Evolutionary conservation across 35 echinoderm and acorn worm species (phyloP), one percentile per base, ranked within the genome.

Genomic region (Acanthaster planci): DNA sequence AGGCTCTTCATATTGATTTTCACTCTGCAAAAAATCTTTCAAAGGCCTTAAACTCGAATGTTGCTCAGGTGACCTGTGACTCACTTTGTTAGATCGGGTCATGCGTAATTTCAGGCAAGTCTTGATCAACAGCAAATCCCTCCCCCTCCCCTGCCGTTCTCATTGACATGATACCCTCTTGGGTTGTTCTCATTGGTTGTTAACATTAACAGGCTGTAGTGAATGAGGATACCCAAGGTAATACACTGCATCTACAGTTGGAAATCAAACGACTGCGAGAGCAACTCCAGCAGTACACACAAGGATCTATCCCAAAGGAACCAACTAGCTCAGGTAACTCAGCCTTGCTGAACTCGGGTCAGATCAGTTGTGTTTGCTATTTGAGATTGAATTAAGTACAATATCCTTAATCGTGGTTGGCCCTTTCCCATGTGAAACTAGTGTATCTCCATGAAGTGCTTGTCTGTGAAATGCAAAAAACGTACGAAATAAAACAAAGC

Each of bases 211-310:
- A 96, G 95, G 95, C 95, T 40, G 82, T 91, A 2, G 89, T 99
- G 16, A 99, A 94, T 82, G 89, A 99, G 79, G 92, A 99, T 39
- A 94, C 95, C 0, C 88, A 93, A 77, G 96, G 96, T 26, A 99
- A 94, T 42, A 72, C 91, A 2, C 34, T 79, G 1, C 91, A 94
- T 40, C 86, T 99, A 0, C 92, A 99, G 32, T 89, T 92, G 44
- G 96, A 99, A 51, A 94, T 99, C 52, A 87, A 84, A 38, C 40
- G 89, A 16, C 82, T 99, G 27, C 79, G 79, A 51, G 92, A 99
- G 18, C 78, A 90, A 29, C 83, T 99, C 23, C 32, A 19, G 12
- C 42, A 76, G 39, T 81, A 50, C 67, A 44, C n/a, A 0, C 40
- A 77, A 17, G 85, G 90, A 5, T 67, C 32, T 37, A 44, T 86